phyloP scores from a whole-genome alignment of 2,797 vertebrate genomes.

The Buceros bicornis region DNA sequence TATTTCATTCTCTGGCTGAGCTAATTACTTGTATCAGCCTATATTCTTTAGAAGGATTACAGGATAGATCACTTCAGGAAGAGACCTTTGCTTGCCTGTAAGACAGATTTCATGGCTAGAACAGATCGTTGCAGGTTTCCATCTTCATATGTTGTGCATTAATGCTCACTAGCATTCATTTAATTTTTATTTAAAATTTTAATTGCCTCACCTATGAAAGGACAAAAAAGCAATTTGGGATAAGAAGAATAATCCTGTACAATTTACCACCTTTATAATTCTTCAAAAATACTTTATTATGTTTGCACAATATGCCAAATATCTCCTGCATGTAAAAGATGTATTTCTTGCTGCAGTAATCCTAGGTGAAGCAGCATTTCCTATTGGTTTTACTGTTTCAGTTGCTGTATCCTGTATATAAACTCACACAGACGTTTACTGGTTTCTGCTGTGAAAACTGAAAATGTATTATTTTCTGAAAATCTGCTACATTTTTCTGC shows the following conservation, averaged over 20 bases:
- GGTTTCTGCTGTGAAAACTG: background rate
- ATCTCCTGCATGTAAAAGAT: background rate
- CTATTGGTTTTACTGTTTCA: background rate
- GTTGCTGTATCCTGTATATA: background rate
- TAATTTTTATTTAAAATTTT: background rate
- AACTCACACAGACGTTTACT: background rate
- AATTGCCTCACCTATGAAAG: background rate
- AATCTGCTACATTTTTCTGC: background rate
- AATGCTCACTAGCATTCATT: background rate
- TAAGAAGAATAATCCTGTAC: background rate
- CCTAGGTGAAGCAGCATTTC: background rate
- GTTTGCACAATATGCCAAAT: background rate
- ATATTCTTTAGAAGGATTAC: background rate
- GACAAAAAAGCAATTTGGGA: background rate
- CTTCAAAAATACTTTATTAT: background rate
- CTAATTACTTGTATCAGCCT: background rate
- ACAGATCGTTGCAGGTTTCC: background rate
- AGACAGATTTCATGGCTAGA: background rate
- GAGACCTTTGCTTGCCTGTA: background rate
- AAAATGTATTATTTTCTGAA: background rate
- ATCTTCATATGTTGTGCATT: background rate
- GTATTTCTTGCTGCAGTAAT: background rate
- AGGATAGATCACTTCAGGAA: background rate
- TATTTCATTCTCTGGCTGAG: background rate
- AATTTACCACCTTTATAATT: background rate